phyloP scores from a whole-genome alignment of 35 echinoderm and acorn worm species.

The Heliocidaris tuberculata region DNA sequence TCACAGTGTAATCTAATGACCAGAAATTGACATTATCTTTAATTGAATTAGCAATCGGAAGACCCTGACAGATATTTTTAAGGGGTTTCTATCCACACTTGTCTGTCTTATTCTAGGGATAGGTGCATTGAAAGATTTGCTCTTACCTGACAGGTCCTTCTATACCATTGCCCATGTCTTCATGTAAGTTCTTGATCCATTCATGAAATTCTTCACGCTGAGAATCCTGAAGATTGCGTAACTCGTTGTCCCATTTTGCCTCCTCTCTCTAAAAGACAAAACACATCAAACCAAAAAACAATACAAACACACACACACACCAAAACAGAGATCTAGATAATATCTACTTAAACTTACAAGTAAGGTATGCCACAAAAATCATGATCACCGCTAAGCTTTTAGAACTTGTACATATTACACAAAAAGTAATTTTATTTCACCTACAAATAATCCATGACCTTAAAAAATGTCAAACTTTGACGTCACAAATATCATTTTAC shows the following conservation, averaged over 20 bases:
- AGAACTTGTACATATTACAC: too few species aligned
- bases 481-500: not conserved
- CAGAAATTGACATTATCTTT: too few species aligned
- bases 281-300: not conserved
- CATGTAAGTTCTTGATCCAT: slow-evolving; percentile 69
- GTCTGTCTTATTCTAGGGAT: too few species aligned
- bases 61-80: too few species aligned
- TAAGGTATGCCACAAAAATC: too few species aligned
- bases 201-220: slow-evolving; percentile 77
- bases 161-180: slow-evolving; percentile 68
- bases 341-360: too few species aligned
- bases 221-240: slow-evolving; percentile 74
- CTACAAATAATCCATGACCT: not conserved
- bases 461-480: not conserved
- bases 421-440: too few species aligned
- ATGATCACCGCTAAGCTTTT: too few species aligned
- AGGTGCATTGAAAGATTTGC: too few species aligned
- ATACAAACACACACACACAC: not conserved
- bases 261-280: slow-evolving; percentile 61
- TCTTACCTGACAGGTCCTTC: slow-evolving; percentile 69
- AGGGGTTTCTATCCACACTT: too few species aligned
- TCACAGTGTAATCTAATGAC: too few species aligned
- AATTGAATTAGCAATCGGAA: too few species aligned
- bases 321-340: not conserved
- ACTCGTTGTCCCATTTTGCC: slow-evolving; percentile 85